Percentiles rank a stretch among this genome's conserved stretches.
phyloP scores from a whole-genome alignment of 2,797 vertebrate species.

The Decapterus maruadsi region DNA sequence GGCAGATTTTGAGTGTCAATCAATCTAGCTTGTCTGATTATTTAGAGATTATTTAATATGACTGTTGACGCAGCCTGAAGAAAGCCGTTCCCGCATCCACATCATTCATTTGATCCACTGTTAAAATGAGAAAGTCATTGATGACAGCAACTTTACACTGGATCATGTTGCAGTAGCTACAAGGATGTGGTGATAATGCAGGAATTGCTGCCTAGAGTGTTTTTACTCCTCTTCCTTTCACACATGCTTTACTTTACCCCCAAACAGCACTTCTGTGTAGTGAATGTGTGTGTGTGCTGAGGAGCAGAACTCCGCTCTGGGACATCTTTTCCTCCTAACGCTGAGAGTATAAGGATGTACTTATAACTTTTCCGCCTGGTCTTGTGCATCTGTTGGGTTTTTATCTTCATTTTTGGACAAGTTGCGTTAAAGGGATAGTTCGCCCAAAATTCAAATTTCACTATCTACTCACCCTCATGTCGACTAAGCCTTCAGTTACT shows the following conservation, averaged over 20 bases:
- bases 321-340: not conserved
- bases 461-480: no score
- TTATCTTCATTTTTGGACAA: slow-evolving; percentile 9
- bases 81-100: not conserved
- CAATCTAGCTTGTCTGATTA: no score
- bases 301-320: slow-evolving; percentile 13
- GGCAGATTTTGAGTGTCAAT: no score
- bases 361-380: slow-evolving; percentile 12
- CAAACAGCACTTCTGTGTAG: slow-evolving; percentile 26
- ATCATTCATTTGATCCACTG: not conserved
- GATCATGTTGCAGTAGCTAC: no score
- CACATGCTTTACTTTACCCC: slow-evolving; percentile 26
- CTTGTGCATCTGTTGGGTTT: not conserved
- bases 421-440: no score
- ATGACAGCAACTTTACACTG: slow-evolving; percentile 10
- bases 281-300: slow-evolving; percentile 11
- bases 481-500: no score
- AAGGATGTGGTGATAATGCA: slow-evolving; percentile 21
- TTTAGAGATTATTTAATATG: no score
- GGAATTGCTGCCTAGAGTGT: not conserved
- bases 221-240: slow-evolving; percentile 9
- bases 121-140: not conserved
- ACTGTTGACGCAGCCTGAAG: no score
- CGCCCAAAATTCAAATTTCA: no score
- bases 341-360: slow-evolving; percentile 1